These are phyloP conservation scores for Drosophila setosimentum DNA, from an alignment of 2,888 invertebrate species.

Conservation along the genomic window DNA sequence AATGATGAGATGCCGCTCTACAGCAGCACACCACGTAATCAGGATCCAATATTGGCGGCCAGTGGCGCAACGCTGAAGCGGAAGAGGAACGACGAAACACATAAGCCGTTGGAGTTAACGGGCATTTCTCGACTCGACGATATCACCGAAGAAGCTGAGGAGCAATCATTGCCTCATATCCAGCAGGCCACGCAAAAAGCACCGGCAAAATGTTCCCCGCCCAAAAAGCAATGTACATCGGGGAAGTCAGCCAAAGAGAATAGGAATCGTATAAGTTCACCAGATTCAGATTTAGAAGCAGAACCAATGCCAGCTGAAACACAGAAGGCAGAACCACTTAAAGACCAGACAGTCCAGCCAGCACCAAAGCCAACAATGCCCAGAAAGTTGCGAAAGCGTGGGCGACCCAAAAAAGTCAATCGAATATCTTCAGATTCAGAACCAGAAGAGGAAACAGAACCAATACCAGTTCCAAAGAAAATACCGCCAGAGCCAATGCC, in stretches of 20 bases:
- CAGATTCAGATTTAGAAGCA: neutral
- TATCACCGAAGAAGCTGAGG: conserved; percentile 7
- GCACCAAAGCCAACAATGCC: neutral
- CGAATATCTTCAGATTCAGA: neutral
- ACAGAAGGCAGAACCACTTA: neutral
- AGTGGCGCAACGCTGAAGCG: conserved; percentile 4
- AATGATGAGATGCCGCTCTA: neutral
- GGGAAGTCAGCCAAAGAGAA: neutral
- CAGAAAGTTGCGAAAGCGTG: no score
- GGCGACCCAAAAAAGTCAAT: neutral
- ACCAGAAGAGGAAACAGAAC: neutral
- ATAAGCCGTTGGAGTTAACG: neutral
- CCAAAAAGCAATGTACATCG: no score
- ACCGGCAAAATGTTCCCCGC: no score
- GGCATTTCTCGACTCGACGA: neutral
- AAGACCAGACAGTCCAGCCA: neutral
- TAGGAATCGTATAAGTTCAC: neutral
- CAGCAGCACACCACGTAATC: conserved; percentile 6
- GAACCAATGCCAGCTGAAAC: neutral
- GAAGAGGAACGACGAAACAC: conserved; percentile 4
- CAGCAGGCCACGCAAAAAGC: no score
- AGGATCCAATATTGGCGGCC: neutral
- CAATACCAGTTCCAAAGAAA: neutral
- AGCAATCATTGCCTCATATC: neutral
- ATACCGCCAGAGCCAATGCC: neutral